These are phyloP conservation scores for Phortica variegata DNA, from an alignment of 1,140 invertebrate species.

Conservation along the genomic window DNA sequence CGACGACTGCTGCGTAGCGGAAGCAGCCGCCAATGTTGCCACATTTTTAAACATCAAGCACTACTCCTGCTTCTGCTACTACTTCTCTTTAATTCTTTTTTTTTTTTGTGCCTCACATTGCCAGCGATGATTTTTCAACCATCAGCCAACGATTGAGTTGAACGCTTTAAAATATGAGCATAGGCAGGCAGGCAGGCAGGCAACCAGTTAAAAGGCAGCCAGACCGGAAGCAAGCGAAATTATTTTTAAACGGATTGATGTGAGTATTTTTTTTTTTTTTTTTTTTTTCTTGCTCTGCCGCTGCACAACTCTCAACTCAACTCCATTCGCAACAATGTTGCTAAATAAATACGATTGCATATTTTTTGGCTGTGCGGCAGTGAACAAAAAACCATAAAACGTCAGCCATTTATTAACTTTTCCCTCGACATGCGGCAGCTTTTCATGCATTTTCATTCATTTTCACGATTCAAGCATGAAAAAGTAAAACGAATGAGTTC, in stretches of 20 bases:
- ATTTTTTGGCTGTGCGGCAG: no score
- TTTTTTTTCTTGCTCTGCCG: not conserved
- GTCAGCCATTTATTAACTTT: no score
- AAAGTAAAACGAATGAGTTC: no score
- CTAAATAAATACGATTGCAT: not conserved
- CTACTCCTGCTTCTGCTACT: not conserved
- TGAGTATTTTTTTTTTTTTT: constrained; percentile 4
- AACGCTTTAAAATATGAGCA: constrained; percentile 38
- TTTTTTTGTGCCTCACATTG: no score
- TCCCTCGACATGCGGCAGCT: no score
- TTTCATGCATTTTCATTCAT: no score
- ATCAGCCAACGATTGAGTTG: no score
- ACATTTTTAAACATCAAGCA: constrained; percentile 24
- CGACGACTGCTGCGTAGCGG: constrained; percentile 30
- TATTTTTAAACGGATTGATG: constrained; percentile 39
- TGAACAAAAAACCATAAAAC: no score
- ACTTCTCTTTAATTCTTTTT: constrained; percentile 18
- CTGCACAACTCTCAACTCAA: no score
- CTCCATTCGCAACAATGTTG: not conserved
- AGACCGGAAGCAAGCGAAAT: constrained; percentile 34
- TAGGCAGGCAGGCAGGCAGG: constrained; percentile 27
- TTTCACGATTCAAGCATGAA: no score
- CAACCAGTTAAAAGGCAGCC: constrained; percentile 20
- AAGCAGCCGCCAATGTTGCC: constrained; percentile 18
- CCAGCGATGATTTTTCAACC: no score